These are phyloP conservation scores for Pharmacophagus antenor DNA, from an alignment of 2,888 invertebrate genomes.

Conservation along the genomic window DNA sequence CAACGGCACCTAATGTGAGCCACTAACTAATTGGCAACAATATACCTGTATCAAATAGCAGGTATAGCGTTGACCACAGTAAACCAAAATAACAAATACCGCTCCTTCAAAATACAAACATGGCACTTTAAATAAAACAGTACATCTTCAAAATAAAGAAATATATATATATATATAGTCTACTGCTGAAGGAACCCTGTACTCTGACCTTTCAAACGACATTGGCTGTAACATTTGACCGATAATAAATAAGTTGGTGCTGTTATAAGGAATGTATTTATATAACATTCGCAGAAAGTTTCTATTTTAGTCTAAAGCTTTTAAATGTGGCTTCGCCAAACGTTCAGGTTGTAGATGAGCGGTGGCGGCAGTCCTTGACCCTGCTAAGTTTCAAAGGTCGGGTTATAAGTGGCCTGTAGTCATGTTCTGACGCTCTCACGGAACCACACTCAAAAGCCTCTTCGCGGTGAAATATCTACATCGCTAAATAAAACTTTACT, in stretches of 20 bases:
- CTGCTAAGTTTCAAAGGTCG: conserved; percentile 39
- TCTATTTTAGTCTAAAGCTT: conserved; percentile 25
- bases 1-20: too few relatives aligned
- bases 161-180: not conserved
- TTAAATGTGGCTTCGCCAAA: conserved; percentile 21
- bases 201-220: not conserved
- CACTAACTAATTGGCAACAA: too few relatives aligned
- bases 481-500: conserved; percentile 13
- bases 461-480: conserved; percentile 19
- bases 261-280: conserved; percentile 14
- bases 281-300: conserved; percentile 8
- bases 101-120: too few relatives aligned
- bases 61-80: too few relatives aligned
- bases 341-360: conserved; percentile 34
- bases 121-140: too few relatives aligned
- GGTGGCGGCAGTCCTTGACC: conserved; percentile 42
- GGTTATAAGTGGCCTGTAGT: conserved; percentile 31
- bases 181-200: not conserved
- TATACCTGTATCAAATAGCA: too few relatives aligned
- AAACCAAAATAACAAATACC: too few relatives aligned
- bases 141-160: not conserved
- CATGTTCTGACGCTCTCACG: conserved; percentile 29
- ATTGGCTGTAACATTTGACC: not conserved
- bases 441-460: conserved; percentile 30
- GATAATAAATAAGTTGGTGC: not conserved